These are phyloP conservation scores for Ricordea florida DNA, from an alignment of 92 coral and sea anemone species.

Conservation along the genomic window DNA sequence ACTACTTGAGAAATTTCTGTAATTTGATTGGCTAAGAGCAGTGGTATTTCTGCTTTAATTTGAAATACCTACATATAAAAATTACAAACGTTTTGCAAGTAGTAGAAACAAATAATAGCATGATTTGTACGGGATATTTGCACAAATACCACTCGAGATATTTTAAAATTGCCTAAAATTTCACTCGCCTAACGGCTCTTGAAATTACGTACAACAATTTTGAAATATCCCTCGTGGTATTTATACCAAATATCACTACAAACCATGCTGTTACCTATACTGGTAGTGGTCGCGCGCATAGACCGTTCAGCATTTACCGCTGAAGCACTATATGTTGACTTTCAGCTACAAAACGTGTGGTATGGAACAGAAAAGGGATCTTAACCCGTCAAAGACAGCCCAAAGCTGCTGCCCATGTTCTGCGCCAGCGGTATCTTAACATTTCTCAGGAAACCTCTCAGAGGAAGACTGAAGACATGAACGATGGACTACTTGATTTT, in stretches of 20 bases:
- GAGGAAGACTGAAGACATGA: slow-evolving; percentile 56
- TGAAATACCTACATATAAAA: too few relatives aligned
- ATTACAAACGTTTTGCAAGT: too few relatives aligned
- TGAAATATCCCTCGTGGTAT: too few relatives aligned
- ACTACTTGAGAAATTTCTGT: too few relatives aligned
- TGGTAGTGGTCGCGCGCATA: background rate
- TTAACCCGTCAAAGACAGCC: slow-evolving; percentile 95
- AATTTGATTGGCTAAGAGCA: too few relatives aligned
- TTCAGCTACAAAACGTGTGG: slow-evolving; percentile 84
- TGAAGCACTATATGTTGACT: background rate
- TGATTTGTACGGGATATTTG: too few relatives aligned
- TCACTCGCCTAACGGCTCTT: too few relatives aligned
- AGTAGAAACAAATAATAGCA: too few relatives aligned
- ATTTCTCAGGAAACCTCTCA: slow-evolving; percentile 59
- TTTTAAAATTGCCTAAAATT: too few relatives aligned
- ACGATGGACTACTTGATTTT: slow-evolving; percentile 56
- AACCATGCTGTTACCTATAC: background rate
- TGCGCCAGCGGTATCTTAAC: slow-evolving; percentile 92
- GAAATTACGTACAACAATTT: too few relatives aligned
- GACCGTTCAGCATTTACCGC: background rate
- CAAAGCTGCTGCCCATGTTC: slow-evolving; percentile 93
- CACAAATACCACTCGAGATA: too few relatives aligned
- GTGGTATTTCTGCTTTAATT: too few relatives aligned
- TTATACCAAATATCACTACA: background rate
- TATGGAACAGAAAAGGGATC: slow-evolving; percentile 95